These are phyloP conservation scores for Nemotelus pantherinus DNA, from an alignment of 2,888 invertebrate genomes.

Conservation along the genomic window DNA sequence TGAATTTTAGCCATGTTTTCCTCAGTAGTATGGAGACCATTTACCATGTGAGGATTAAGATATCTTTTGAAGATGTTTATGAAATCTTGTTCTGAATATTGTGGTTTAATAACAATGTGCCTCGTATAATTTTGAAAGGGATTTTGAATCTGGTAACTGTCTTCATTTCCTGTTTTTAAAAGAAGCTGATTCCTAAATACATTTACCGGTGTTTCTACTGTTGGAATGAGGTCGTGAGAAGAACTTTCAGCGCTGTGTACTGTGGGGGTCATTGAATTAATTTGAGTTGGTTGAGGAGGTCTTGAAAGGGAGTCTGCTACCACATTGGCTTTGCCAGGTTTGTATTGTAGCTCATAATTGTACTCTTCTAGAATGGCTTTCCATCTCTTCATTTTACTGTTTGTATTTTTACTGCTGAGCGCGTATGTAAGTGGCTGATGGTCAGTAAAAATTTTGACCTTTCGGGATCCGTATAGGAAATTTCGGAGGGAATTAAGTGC, in stretches of 20 bases:
- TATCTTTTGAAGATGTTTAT: constrained; percentile 33
- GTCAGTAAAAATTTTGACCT: constrained; percentile 33
- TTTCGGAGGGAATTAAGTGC: constrained; percentile 27
- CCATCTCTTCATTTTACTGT: constrained; percentile 51
- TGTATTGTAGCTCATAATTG: constrained; percentile 39
- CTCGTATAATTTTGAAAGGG: constrained; percentile 19
- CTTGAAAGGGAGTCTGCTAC: constrained; percentile 47
- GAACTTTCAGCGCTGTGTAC: constrained; percentile 29
- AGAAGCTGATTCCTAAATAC: constrained; percentile 26
- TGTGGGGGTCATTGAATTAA: constrained; percentile 19
- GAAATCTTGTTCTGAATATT: constrained; percentile 8
- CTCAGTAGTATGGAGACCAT: constrained; percentile 41
- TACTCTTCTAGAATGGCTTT: constrained; percentile 49
- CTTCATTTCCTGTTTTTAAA: constrained; percentile 18
- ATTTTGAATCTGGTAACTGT: constrained; percentile 7
- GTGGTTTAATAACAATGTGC: constrained; percentile 3
- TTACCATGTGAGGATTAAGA: constrained; percentile 35
- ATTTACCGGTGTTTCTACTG: constrained; percentile 26
- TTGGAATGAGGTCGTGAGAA: constrained; percentile 16
- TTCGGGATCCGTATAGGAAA: constrained; percentile 14
- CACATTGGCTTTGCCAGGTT: constrained; percentile 46
- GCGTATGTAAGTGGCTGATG: constrained; percentile 48
- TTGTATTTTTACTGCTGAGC: constrained; percentile 50
- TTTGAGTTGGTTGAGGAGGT: constrained; percentile 27
- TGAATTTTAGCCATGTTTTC: constrained; percentile 42